Percentiles rank a stretch among this genome's conserved stretches.
Conservation (phyloP, 2,888 invertebrate genomes). For the Machimus rusticus region DNA sequence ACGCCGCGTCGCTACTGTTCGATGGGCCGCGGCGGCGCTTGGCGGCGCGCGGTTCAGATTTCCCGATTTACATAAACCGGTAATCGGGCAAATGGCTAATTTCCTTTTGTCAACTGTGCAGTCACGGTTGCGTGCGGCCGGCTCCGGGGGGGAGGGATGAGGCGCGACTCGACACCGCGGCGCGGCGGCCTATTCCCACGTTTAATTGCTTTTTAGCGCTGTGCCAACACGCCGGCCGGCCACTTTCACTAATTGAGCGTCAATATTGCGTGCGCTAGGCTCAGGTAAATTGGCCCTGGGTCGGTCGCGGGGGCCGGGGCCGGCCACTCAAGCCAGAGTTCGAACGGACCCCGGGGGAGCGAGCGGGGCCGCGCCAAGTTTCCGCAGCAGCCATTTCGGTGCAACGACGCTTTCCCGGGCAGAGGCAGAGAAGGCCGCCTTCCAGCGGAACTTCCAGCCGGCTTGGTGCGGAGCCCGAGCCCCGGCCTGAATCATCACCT, state of each 20-base stretch:
- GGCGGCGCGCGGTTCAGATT: neutral
- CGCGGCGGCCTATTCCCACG: neutral
- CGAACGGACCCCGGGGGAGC: neutral
- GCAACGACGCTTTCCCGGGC: neutral
- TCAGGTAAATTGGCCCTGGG: neutral
- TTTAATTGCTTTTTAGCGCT: neutral
- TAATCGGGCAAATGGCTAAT: constrained; percentile 3
- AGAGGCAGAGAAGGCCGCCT: neutral
- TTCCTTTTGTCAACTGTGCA: constrained; percentile 9
- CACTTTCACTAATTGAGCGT: neutral
- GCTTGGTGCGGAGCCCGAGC: neutral
- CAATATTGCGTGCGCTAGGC: neutral
- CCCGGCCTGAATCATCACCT: neutral
- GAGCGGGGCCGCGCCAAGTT: neutral
- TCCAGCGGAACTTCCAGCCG: neutral
- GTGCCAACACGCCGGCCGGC: neutral
- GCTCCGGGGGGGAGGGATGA: neutral
- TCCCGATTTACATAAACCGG: constrained; percentile 12
- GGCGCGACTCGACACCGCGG: neutral
- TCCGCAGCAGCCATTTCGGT: neutral
- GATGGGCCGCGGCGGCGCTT: neutral
- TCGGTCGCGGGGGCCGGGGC: neutral
- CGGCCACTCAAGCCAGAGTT: neutral
- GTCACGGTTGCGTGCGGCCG: neutral
- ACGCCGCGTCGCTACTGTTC: neutral